phyloP scores from a whole-genome alignment of 2,113 vertebrate species.

The Oryzias melastigma region DNA sequence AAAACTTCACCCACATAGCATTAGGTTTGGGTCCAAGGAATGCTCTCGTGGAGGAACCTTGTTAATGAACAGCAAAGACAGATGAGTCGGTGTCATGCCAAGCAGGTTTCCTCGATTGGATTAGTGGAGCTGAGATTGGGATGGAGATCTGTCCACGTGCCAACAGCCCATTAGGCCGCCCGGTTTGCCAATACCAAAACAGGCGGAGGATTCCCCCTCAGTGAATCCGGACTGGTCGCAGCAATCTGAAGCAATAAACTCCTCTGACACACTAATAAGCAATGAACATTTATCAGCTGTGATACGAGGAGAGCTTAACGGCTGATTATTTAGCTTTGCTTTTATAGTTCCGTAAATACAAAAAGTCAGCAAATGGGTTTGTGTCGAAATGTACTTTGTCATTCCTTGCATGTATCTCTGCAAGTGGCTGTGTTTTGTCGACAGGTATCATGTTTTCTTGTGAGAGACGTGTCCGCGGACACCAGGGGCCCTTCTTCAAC shows the following conservation, averaged over 20 bases:
- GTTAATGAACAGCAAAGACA: conserved; percentile 76
- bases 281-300: conserved; percentile 53
- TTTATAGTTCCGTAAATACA: conserved; percentile 40
- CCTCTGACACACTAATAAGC: conserved; percentile 42
- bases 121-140: conserved; percentile 64
- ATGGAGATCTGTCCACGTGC: conserved; percentile 72
- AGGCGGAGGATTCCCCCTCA: conserved; percentile 52
- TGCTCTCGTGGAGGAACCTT: conserved; percentile 47
- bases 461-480: conserved; percentile 47
- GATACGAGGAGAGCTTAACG: conserved; percentile 28
- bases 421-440: conserved; percentile 20
- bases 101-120: conserved; percentile 71
- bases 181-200: conserved; percentile 60
- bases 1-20: conserved; percentile 35
- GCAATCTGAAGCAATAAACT: conserved; percentile 47
- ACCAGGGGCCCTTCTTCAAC: conserved; percentile 55
- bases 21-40: conserved; percentile 50
- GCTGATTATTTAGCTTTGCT: conserved; percentile 39
- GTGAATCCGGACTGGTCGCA: conserved; percentile 25
- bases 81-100: conserved; percentile 70
- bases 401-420: conserved; percentile 39
- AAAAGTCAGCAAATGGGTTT: conserved; percentile 39
- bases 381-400: conserved; percentile 53
- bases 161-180: conserved; percentile 65
- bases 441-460: conserved; percentile 45